Evolutionary conservation across 92 coral and sea anemone species (phyloP), one percentile per base, ranked within the genome.

Genomic region (Zoanthus sansibaricus): DNA sequence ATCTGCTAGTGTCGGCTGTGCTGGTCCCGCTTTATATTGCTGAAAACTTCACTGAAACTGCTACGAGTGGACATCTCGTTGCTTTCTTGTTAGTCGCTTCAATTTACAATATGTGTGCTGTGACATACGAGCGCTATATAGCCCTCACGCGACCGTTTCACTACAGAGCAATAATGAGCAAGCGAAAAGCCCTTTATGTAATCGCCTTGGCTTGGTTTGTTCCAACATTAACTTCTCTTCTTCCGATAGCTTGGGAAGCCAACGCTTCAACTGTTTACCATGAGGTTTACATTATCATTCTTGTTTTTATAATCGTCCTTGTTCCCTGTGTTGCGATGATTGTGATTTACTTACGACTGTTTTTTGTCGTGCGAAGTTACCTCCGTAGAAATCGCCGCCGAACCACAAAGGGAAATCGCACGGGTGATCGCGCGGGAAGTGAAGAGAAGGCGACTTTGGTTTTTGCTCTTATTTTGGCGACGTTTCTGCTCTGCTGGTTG

Each of bases 41-140:
- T 56, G 94, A 88, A 11, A 88, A 87, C 46, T 94, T 90, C 79
- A 86, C 87, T 18, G 92, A 91, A 67, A 91, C 94, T 4, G 58
- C 91, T 15, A 91, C 89, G 54, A 90, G 89, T 30, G 98, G 94
- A 13, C 92, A 94, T 64, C 76, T 94, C 8, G 90, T 93, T 37
- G 98, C 95, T 15, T 94, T 94, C 71, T 86, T 94, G 72, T 66
- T 94, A 32, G 86, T 94, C 15, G 93, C 98, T 37, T 93, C 98
- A 42, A 94, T 94, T 5, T 93, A 93, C 75, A 94, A 91, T 82
- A 87, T 94, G 48, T 92, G 94, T n/a, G 98, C 94, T 7, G 98
- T 94, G 70, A 94, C 98, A n/a, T 94, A 91, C 82, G 98, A 94
- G 75, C 94, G 98, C 0, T 94, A 88, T 85, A 84, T 94, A 12